Evolutionary conservation across 2,888 invertebrate species (phyloP).

Genomic region (Dascillus cervinus): DNA sequence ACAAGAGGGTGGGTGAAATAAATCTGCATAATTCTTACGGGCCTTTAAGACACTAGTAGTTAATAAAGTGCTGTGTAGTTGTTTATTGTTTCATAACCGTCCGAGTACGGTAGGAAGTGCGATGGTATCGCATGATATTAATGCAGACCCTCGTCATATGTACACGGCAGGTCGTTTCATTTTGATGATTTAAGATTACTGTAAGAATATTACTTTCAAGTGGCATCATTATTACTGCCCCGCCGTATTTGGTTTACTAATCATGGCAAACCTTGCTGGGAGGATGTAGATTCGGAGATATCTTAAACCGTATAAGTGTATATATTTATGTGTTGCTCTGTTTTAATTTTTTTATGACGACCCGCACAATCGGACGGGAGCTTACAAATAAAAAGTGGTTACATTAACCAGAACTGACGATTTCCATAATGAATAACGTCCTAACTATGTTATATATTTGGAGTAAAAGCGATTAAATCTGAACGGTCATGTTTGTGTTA

Average conservation of each 20-base stretch:
- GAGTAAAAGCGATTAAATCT: not conserved
- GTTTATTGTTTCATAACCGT: conserved; percentile 36
- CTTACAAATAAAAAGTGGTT: no score
- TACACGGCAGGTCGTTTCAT: conserved; percentile 35
- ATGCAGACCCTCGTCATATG: conserved; percentile 37
- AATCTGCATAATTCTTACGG: conserved; percentile 20
- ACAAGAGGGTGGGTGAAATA: conserved; percentile 17
- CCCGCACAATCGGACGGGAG: no score
- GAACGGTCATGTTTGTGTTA: conserved; percentile 3
- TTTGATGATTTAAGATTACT: conserved; percentile 39
- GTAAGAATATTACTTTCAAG: conserved; percentile 34
- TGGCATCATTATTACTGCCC: conserved; percentile 33
- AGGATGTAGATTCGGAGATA: conserved; percentile 14
- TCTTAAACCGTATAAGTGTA: no score
- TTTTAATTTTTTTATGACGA: no score
- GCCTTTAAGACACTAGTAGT: no score
- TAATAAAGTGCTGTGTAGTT: conserved; percentile 24
- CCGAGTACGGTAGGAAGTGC: conserved; percentile 31
- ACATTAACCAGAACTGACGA: no score
- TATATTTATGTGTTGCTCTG: no score
- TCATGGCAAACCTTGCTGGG: conserved; percentile 22
- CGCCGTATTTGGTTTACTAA: conserved; percentile 35
- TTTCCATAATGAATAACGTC: no score
- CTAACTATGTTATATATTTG: no score
- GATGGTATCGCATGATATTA: conserved; percentile 36